These are phyloP conservation scores for Pelochelys cantorii DNA, from an alignment of 2,797 vertebrate genomes.

Conservation along the genomic window DNA sequence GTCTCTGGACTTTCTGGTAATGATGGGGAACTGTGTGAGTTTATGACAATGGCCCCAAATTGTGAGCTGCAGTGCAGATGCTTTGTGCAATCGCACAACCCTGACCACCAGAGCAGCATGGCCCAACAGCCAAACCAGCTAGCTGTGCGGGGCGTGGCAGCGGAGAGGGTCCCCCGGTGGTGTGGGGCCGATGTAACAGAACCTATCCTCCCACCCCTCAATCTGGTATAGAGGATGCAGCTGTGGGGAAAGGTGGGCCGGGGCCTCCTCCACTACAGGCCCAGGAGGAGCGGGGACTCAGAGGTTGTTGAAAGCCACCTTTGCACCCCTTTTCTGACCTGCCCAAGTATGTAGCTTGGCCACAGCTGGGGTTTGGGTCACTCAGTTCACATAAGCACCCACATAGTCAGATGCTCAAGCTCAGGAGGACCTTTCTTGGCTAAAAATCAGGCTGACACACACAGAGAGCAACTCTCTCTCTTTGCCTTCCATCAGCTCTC, in stretches of 20 bases:
- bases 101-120: not conserved
- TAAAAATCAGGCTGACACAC: not conserved
- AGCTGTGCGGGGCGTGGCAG: not conserved
- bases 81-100: not conserved
- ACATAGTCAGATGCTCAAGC: not conserved
- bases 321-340: not conserved
- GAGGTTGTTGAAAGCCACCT: not conserved
- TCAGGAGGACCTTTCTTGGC: not conserved
- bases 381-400: not conserved
- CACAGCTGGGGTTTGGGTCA: not conserved
- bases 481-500: not conserved
- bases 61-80: not conserved
- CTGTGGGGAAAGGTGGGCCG: not conserved
- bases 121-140: not conserved
- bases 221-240: not conserved
- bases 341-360: not conserved
- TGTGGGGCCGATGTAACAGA: not conserved
- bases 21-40: not conserved
- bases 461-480: not conserved
- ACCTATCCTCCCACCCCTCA: not conserved
- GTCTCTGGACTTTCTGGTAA: not conserved
- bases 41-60: not conserved
- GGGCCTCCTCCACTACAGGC: not conserved
- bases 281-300: not conserved
- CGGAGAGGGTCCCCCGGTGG: not conserved